Evolutionary conservation across 2,797 vertebrate species (phyloP), one percentile per base, ranked within the genome.

Genomic region (Mus caroli): DNA sequence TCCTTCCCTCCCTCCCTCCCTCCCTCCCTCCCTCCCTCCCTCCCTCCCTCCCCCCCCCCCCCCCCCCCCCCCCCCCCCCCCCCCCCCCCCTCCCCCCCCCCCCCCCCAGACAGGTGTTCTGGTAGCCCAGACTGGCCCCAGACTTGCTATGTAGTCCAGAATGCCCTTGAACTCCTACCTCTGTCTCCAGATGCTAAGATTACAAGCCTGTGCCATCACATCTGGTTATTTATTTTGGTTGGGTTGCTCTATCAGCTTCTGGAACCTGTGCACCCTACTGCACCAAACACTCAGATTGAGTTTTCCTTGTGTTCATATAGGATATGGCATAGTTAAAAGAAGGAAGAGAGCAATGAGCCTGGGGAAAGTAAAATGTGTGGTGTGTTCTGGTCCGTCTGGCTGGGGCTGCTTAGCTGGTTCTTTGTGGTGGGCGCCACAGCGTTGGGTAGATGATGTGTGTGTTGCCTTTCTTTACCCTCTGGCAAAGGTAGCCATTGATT

Each of bases 401-500:
- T 62, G 88, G 97, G 87, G 86, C 90, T 94, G 4, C 43, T 83
- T 91, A 82, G 94, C 92, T 97, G 94, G 62, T 91, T 95, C 78
- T 52, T 52, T 34, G 46, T 75, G 52, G 54, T 94, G 95, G 94
- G 93, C 86, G 43, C 90, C 93, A 90, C 73, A 95, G 80, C 97
- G 97, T 82, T 96, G 95, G 92, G 82, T 94, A 79, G 93, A 95
- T 96, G 92, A 83, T 93, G 43, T 3, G 28, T 93, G 43, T 2
- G 34, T n/a, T 95, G 46, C 54, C 5, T 98, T 97, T 92, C 93
- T 95, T 92, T 64, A 26, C 93, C 94, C 71, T 94, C 92, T 92
- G 92, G 97, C 96, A 95, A 92, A 97, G 92, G 89, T 85, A 95
- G 77, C 90, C 96, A 54, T 96, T 96, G 96, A 97, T 96, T 97